A percentile compares a stretch with the other conserved stretches of the same genome.
Evolutionary conservation across 2,888 invertebrate species (phyloP).

Genomic region (Cosmopolites sordidus): DNA sequence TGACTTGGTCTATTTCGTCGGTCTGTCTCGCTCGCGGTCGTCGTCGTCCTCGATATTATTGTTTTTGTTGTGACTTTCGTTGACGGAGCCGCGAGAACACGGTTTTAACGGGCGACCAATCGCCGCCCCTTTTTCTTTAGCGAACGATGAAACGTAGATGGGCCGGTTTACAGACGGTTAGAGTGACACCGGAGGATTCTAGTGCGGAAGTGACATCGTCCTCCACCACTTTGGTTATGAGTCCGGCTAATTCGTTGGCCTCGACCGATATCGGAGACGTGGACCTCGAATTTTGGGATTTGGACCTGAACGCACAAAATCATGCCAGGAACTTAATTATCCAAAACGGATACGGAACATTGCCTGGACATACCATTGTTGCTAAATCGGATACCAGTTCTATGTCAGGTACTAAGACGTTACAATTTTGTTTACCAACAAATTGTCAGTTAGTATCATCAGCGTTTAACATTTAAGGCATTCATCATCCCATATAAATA

Average conservation of each 20-base stretch:
- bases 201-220: slow-evolving; percentile 75
- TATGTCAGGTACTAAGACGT: slow-evolving; percentile 45
- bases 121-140: background rate
- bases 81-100: background rate
- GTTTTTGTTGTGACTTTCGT: background rate
- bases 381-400: slow-evolving; percentile 50
- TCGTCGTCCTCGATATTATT: background rate
- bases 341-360: slow-evolving; percentile 44
- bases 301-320: slow-evolving; percentile 55
- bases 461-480: too few species aligned
- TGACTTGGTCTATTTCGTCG: slow-evolving; percentile 19
- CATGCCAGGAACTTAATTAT: slow-evolving; percentile 41
- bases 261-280: slow-evolving; percentile 73
- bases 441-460: too few species aligned
- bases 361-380: slow-evolving; percentile 44
- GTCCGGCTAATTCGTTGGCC: slow-evolving; percentile 68
- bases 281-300: slow-evolving; percentile 78
- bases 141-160: slow-evolving; percentile 67
- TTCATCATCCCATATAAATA: too few species aligned
- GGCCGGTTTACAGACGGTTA: slow-evolving; percentile 60
- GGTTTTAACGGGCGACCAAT: background rate
- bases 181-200: slow-evolving; percentile 67
- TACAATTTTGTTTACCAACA: too few species aligned
- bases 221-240: slow-evolving; percentile 63
- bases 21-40: background rate